phyloP scores from a whole-genome alignment of 2,888 invertebrate genomes.

The Dione juno region DNA sequence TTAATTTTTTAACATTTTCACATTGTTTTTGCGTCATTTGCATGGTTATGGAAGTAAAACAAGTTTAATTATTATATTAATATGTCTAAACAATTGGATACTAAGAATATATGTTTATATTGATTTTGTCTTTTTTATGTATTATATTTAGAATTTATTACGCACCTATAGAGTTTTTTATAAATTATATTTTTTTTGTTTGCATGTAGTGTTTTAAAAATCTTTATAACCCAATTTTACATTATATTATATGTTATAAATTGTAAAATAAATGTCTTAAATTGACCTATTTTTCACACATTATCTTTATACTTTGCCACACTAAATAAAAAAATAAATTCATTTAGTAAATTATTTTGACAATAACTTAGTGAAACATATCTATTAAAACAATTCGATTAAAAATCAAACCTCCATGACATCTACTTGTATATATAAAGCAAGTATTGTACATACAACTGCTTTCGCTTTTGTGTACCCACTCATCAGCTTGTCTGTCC shows the following conservation, averaged over 20 bases:
- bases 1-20: conserved; percentile 53
- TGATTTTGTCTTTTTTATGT: background rate
- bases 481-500: conserved; percentile 66
- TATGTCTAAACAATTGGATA: background rate
- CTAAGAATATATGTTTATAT: conserved; percentile 5
- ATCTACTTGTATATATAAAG: conserved; percentile 12
- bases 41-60: background rate
- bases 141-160: background rate
- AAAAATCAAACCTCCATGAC: background rate
- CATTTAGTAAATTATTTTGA: conserved; percentile 9
- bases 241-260: too few relatives aligned
- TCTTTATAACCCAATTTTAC: background rate
- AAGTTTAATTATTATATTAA: background rate
- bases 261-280: too few relatives aligned
- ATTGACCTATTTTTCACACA: background rate
- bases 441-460: conserved; percentile 18
- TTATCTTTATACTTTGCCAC: background rate
- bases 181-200: background rate
- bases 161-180: background rate
- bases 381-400: background rate
- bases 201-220: background rate
- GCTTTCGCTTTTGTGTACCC: conserved; percentile 34
- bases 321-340: background rate
- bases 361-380: background rate
- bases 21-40: background rate